Evolutionary conservation across 2,797 vertebrate species (phyloP), one percentile per base, ranked within the genome.

Genomic region (Darevskia mixta): DNA sequence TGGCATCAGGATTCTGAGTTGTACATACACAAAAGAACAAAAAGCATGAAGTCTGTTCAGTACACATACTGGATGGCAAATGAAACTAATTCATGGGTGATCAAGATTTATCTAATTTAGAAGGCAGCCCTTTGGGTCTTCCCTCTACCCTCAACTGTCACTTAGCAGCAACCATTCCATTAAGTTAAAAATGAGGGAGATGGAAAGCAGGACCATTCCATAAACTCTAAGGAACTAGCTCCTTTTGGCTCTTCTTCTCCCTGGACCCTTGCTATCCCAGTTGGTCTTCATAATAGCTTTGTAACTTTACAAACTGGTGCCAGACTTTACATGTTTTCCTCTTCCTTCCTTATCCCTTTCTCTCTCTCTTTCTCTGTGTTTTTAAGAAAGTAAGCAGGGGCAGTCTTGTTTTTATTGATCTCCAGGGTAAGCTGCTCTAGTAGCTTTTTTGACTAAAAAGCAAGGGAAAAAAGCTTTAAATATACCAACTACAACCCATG

Each of bases 61-160:
- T 90, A 73, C 85, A 41, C 43, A 69, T 87, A 88, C 85, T 87
- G 45, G 17, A 71, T 84, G 20, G 23, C 41, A 73, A 38, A 38
- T 75, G 43, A 66, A 78, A 38, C 17, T 61, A n/a, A 80, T 43
- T 84, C 38, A 0, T 7, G 66, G 41, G n/a, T 45, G 69, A 87
- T 25, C 20, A 67, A 38, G 41, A 69, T 83, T 87, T 20, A 11
- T 1, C 8, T 72, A 87, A 27, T 3, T 43, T 49, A 91, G 38
- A 58, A 83, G 87, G 88, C 3, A 81, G 20, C 73, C 78, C 49
- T 55, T 55, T 55, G 49, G 49, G 13, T 55, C 49, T 55, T 55
- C 49, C 49, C 49, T 15, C 13, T 55, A 55, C 49, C 49, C 13
- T 15, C 49, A 55, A 55, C 3, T 15, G 49, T 55, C 49, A 55